A percentile compares a stretch with the other conserved stretches of the same genome.
Evolutionary conservation across 2,113 vertebrate genomes (phyloP).

Genomic region (Phrynosoma platyrhinos): DNA sequence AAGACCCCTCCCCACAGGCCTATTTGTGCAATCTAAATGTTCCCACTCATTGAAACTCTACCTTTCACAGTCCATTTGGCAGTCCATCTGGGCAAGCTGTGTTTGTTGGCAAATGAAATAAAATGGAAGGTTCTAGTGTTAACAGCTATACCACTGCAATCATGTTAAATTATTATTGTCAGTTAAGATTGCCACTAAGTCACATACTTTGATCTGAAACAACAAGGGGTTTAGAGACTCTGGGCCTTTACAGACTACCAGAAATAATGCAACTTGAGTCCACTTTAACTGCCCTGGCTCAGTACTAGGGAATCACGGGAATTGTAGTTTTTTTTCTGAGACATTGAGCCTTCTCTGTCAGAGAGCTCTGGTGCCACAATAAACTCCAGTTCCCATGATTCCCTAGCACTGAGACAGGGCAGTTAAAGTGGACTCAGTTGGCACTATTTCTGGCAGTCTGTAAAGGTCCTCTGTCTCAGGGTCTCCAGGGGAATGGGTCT

Average conservation of each 20-base stretch:
- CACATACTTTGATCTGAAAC: not conserved
- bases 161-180: not conserved
- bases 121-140: conserved; percentile 26
- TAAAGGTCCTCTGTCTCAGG: not conserved
- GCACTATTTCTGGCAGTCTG: too few relatives aligned
- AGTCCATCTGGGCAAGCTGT: not conserved
- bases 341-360: too few relatives aligned
- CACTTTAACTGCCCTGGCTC: too few relatives aligned
- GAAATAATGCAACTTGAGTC: too few relatives aligned
- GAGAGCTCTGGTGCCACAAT: too few relatives aligned
- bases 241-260: too few relatives aligned
- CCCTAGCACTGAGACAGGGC: too few relatives aligned
- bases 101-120: conserved; percentile 32
- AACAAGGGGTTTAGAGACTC: not conserved
- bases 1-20: conserved; percentile 10
- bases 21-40: conserved; percentile 38
- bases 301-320: too few relatives aligned
- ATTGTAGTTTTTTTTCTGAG: too few relatives aligned
- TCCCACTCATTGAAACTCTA: conserved; percentile 15
- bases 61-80: not conserved
- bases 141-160: conserved; percentile 23
- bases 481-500: not conserved
- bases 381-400: too few relatives aligned
- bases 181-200: not conserved
- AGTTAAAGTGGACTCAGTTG: too few relatives aligned